Evolutionary conservation across 2,888 invertebrate genomes (phyloP), one percentile per base, ranked within the genome.

Genomic region (Ariolimax columbianus): DNA sequence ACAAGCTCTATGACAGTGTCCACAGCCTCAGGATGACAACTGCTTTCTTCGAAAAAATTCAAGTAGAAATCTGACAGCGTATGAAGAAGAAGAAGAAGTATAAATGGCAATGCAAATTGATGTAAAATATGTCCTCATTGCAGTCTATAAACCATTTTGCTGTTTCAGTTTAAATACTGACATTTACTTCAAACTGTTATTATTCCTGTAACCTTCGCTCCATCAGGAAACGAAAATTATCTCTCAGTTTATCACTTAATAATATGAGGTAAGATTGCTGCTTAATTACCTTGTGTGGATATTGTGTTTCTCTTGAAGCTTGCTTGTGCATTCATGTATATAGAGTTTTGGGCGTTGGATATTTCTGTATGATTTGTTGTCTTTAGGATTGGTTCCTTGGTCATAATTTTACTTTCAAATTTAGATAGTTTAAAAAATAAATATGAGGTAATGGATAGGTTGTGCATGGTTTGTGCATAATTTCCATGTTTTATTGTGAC

Each of bases 261-360:
- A 75, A 43, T 75, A 30, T 80, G n/a, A 84, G 84, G 84, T 84
- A 84, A 84, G 84, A 66, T 51, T 78, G 55, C 11, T 78, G 7
- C 19, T 75, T 63, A 63, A 11, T 66, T 82, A 2, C 66, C 23
- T 43, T 26, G 23, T 30, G 1, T 63, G 63, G 30, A 40, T 63
- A 43, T n/a, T n/a, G 43, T 40, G n/a, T 11, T 36, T 55, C 36
- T 33, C 17, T 11, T 66, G 11, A 17, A 17, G 66, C 66, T 66
- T 33, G 7, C 33, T n/a, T 66, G 17, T 66, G 9, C 33, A 14
- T 33, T 66, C 33, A 14, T 66, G n/a, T n/a, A 6, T 6, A 30
- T 63, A 4, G 33, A 0, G 33, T 30, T 66, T 66, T 66, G 23
- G 33, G 33, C 66, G 33, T 4, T 63, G n/a, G n/a, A 30, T 63